Conservation (phyloP, 1,140 invertebrate genomes). For the Leptoteleia sp. region DNA sequence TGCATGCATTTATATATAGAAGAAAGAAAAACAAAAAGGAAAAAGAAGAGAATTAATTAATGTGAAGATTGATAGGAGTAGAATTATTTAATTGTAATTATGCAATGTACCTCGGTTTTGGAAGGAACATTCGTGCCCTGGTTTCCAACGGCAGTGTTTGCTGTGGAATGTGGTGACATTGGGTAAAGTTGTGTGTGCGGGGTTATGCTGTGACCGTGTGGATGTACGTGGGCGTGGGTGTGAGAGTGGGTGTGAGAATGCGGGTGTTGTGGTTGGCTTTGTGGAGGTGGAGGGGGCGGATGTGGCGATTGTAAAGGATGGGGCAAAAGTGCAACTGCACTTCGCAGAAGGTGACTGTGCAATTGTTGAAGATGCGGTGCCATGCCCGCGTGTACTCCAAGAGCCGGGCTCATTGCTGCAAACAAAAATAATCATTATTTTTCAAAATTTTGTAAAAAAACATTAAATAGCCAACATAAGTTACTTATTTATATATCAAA, state of each 20-base stretch:
- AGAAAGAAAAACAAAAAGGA: no score
- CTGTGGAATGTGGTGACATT: constrained; percentile 77
- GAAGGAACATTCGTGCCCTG: constrained; percentile 72
- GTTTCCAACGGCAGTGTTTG: constrained; percentile 75
- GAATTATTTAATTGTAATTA: neutral
- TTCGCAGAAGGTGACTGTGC: constrained; percentile 87
- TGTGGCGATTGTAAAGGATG: constrained; percentile 79
- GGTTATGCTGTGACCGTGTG: constrained; percentile 38
- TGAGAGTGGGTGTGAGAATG: constrained; percentile 65
- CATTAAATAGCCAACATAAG: no score
- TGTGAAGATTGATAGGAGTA: neutral
- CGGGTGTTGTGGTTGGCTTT: constrained; percentile 76
- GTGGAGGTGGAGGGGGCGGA: constrained; percentile 80
- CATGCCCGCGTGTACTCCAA: constrained; percentile 85
- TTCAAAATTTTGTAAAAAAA: no score
- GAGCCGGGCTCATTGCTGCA: constrained; percentile 84
- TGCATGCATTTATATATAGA: no score
- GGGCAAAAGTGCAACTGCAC: constrained; percentile 83
- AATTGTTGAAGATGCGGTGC: constrained; percentile 88
- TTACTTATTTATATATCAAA: no score
- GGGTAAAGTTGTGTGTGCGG: constrained; percentile 73
- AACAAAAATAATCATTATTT: no score
- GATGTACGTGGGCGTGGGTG: constrained; percentile 57
- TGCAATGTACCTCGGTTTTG: constrained; percentile 76
- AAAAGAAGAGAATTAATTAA: no score